Evolutionary conservation across 2,113 vertebrate genomes (phyloP), one percentile per base, ranked within the genome.

Genomic region (Macrotus californicus): DNA sequence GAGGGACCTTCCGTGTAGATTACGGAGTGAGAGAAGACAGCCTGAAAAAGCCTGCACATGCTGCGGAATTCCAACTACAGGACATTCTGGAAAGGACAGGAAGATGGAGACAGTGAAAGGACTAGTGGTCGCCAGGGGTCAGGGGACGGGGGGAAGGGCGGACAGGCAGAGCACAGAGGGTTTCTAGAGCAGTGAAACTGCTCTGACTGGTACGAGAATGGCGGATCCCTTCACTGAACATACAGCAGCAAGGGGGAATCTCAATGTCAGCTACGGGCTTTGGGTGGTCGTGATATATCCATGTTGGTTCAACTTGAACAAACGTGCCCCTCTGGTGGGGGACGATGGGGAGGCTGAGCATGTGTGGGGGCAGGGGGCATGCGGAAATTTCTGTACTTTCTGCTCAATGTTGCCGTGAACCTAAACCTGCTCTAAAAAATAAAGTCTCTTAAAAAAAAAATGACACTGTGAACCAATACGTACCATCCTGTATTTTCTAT

Each of bases 161-260:
- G 24, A 16, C 0, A 39, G 64, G 12, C 4, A 13, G 46, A 69
- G n/a, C 64, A 75, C 8, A 10, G n/a, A n/a, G 52, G n/a, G 4
- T 0, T 26, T n/a, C 8, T 8, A 19, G 79, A 82, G 29, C 12
- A 46, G 26, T 14, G 50, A 31, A n/a, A 8, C 21, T 7, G 3
- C 11, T 43, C 31, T 3, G 5, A 13, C 2, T 10, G 52, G 59
- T 7, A 13, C 21, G 6, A 6, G 1, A 31, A 19, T 6, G 46
- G 39, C 3, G n/a, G 41, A 0, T 22, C 6, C 29, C 1, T 0
- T 2, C 77, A 26, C 2, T 3, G 26, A 41, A 41, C 1, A 16
- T 0, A 16, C 34, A 34, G 12, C 26, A 4, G 19, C 24, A 39
- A 59, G 39, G 46, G 59, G 14, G 70, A n/a, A 21, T 2, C 9